Conservation (phyloP, 2,113 vertebrate genomes). For the Corythornis madagascariensis region DNA sequence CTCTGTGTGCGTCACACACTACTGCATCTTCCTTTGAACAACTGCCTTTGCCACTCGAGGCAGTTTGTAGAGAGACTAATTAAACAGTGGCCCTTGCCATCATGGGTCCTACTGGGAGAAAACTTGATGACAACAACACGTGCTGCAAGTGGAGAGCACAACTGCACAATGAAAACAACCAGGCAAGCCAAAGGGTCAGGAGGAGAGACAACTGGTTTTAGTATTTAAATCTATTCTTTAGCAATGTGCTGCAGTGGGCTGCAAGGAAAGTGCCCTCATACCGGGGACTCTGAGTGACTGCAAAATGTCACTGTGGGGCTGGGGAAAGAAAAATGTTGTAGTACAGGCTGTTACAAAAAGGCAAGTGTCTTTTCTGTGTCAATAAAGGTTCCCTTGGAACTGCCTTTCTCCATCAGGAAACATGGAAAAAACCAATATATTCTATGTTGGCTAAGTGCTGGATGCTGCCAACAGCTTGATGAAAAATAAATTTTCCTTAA, state of each 20-base stretch:
- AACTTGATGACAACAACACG: not conserved
- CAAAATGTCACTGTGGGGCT: accelerated
- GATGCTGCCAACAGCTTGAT: not conserved
- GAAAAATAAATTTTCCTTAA: not conserved
- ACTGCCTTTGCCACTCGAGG: not conserved
- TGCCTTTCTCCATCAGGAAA: not conserved
- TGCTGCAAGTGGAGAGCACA: not conserved
- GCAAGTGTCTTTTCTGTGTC: not conserved
- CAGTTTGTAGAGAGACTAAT: not conserved
- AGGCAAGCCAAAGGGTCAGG: not conserved
- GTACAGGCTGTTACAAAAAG: not conserved
- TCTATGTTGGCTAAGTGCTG: not conserved
- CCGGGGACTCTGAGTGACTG: accelerated
- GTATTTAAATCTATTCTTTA: not conserved
- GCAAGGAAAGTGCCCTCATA: not conserved
- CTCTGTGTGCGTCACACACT: not conserved
- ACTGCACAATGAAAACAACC: not conserved
- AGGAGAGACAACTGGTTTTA: not conserved
- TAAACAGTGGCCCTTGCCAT: not conserved
- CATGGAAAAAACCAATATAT: not conserved
- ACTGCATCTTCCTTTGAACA: not conserved
- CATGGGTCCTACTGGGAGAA: not conserved
- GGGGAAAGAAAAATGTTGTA: not conserved
- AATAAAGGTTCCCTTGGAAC: not conserved
- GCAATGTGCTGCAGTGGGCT: not conserved